A percentile compares a stretch with the other conserved stretches of the same genome.
phyloP scores from a whole-genome alignment of 2,888 invertebrate genomes.

The Scaptomyza cyrtandrae region DNA sequence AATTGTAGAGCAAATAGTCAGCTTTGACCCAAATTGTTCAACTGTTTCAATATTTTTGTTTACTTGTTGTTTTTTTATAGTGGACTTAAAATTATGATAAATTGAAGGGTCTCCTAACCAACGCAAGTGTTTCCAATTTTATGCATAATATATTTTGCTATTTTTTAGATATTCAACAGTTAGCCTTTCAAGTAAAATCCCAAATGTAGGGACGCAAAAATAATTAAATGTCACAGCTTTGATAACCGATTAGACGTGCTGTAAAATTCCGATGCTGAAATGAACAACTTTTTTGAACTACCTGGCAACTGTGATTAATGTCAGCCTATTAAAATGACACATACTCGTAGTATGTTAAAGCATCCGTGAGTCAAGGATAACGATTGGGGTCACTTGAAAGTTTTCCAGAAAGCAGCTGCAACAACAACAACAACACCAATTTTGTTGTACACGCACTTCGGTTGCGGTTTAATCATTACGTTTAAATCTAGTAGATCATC shows the following conservation, averaged over 20 bases:
- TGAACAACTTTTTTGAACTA: constrained; percentile 29
- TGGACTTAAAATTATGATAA: no score
- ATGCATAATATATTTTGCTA: no score
- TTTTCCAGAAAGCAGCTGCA: constrained; percentile 50
- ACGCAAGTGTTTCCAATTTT: no score
- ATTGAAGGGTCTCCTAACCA: no score
- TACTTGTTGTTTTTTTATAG: no score
- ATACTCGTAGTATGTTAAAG: constrained; percentile 30
- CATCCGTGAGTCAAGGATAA: constrained; percentile 71
- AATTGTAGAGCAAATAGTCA: no score
- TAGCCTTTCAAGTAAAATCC: no score
- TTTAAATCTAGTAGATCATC: constrained; percentile 71
- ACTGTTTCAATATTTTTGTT: no score
- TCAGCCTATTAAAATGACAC: constrained; percentile 57
- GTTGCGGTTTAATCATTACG: constrained; percentile 71
- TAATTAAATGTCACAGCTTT: not conserved
- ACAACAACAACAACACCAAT: constrained; percentile 20
- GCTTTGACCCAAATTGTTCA: no score
- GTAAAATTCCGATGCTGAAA: constrained; percentile 40
- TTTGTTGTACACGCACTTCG: constrained; percentile 51
- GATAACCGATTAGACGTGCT: constrained; percentile 20
- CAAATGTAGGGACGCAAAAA: no score
- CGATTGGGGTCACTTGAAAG: constrained; percentile 48
- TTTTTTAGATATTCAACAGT: no score
- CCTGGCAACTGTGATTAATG: constrained; percentile 39